Base-by-base conservation (phyloP, 2,888 invertebrate genomes). In the Hirtodrosophila cameraria region DNA sequence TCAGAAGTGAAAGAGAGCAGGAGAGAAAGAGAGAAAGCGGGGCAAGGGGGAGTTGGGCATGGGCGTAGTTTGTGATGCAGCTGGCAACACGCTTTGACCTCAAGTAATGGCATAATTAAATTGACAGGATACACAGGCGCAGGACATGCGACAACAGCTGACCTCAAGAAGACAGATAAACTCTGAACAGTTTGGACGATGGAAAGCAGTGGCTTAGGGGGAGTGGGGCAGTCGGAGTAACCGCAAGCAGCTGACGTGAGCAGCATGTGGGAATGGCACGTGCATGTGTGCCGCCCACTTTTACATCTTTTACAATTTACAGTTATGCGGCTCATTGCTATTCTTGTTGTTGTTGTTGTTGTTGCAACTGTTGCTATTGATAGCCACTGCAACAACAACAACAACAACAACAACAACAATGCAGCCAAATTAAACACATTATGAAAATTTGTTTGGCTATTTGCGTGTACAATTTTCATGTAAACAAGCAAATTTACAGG, bases 71-170 rank as follows among this genome's bases (percentile, higher is more conserved):
- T 18, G 18, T 15, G 38, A 25, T 28, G 7, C n/a, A 33, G 27
- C 35, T 12, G 38, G 39, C 52, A 18, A 43, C 46, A 36, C 53
- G n/a, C n/a, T n/a, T 50, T 54, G 61, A 53, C 63, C 53, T 48
- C 62, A 82, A 68, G 62, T 82, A 78, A 78, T 79, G 59, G 73
- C 65, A 73, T 79, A 75, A 78, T 78, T 76, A 76, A 83, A 75
- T 80, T 77, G 61, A 62, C 53, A 54, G 68, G 39, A 41, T 13
- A 61, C 11, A 38, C 45, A 45, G n/a, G 23, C 61, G 53, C 57
- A 55, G 27, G 45, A 28, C 25, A 38, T 18, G 13, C 49, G 25
- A 23, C 64, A 28, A 27, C 57, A 49, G 52, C 42, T 65, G 50
- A 54, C 46, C 69, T n/a, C 42, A 11, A 39, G n/a, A n/a, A 41